phyloP scores from a whole-genome alignment of 2,113 vertebrate species.

The Pachyramphus minor region DNA sequence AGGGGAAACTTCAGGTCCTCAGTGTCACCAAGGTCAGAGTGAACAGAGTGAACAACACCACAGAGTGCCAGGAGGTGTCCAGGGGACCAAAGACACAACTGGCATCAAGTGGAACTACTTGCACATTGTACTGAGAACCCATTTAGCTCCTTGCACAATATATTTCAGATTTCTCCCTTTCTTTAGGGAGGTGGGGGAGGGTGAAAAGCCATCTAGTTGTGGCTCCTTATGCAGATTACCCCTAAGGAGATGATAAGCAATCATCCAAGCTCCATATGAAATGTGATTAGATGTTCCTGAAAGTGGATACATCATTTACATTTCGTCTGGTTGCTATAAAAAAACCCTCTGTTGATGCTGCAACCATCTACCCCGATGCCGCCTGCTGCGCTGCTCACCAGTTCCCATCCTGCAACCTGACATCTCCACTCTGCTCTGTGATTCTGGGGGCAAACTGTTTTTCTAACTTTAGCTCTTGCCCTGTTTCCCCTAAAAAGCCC shows the following conservation, averaged over 20 bases:
- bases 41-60: not conserved
- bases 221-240: slow-evolving; percentile 48
- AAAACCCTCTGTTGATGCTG: not conserved
- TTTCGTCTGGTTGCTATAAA: slow-evolving; percentile 52
- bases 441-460: not conserved
- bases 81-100: not conserved
- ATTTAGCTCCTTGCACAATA: not conserved
- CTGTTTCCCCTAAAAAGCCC: not conserved
- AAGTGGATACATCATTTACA: slow-evolving; percentile 51
- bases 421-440: not conserved
- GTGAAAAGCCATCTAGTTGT: slow-evolving; percentile 11
- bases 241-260: slow-evolving; percentile 56
- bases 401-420: not conserved
- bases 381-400: not conserved
- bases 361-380: not conserved
- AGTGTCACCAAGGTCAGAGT: not conserved
- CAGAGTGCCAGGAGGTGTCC: not conserved
- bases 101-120: not conserved
- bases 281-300: slow-evolving; percentile 58
- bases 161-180: not conserved
- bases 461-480: not conserved
- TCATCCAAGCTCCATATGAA: slow-evolving; percentile 45
- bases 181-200: slow-evolving; percentile 21
- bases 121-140: not conserved
- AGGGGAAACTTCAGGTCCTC: not conserved